Evolutionary conservation across 2,888 invertebrate genomes (phyloP).

Genomic region (Bombylius discolor): DNA sequence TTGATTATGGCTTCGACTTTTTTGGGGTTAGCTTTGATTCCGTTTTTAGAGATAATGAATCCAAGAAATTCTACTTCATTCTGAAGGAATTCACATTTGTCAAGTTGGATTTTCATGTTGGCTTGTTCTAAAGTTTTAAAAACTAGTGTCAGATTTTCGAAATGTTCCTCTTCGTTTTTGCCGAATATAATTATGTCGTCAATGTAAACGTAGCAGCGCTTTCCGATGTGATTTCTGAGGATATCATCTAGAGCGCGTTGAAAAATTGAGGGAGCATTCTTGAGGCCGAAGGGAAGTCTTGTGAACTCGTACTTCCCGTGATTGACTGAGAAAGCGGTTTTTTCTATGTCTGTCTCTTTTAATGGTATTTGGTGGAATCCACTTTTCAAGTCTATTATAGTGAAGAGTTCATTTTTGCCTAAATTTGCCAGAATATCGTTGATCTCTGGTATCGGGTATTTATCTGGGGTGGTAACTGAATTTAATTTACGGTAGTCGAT

Average conservation of each 20-base stretch:
- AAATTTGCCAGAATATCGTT: neutral
- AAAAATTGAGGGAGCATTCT: too few relatives aligned
- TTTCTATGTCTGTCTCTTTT: slow-evolving; percentile 7
- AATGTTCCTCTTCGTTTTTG: neutral
- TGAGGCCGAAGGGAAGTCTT: too few relatives aligned
- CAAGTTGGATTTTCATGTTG: neutral
- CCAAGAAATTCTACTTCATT: slow-evolving; percentile 7
- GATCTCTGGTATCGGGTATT: slow-evolving; percentile 2
- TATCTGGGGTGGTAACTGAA: neutral
- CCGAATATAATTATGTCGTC: neutral
- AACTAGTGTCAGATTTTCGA: slow-evolving; percentile 1
- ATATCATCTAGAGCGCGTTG: slow-evolving; percentile 13
- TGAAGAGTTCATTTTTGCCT: neutral
- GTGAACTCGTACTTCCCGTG: too few relatives aligned
- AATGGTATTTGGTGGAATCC: slow-evolving; percentile 10
- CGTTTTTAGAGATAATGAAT: slow-evolving; percentile 4
- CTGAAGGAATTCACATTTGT: slow-evolving; percentile 1
- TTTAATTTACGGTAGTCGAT: neutral
- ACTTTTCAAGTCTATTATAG: slow-evolving; percentile 2
- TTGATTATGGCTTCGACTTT: slow-evolving; percentile 7
- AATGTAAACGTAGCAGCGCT: neutral
- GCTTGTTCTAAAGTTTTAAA: slow-evolving; percentile 6
- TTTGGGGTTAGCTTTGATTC: slow-evolving; percentile 6
- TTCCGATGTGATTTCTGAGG: slow-evolving; percentile 7
- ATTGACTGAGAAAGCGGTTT: slow-evolving; percentile 11